A percentile compares a stretch with the other conserved stretches of the same genome.
Evolutionary conservation across 2,888 invertebrate species (phyloP).

Genomic region (Pyralis farinalis): DNA sequence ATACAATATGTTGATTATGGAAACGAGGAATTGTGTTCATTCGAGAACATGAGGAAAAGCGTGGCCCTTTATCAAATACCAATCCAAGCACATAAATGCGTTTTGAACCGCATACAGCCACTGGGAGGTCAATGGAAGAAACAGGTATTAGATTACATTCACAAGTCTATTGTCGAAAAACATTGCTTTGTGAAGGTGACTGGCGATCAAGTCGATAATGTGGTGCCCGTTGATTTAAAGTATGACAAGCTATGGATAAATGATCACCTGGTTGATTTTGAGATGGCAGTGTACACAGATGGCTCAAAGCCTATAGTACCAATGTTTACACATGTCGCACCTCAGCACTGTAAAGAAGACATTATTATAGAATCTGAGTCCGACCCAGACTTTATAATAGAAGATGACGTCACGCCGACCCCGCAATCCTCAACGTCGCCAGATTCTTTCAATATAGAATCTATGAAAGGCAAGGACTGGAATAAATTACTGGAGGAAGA

Average conservation of each 20-base stretch:
- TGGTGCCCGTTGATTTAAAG: slow-evolving; percentile 54
- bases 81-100: slow-evolving; percentile 83
- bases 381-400: slow-evolving; percentile 55
- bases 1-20: slow-evolving; percentile 92
- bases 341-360: slow-evolving; percentile 16
- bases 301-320: slow-evolving; percentile 46
- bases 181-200: slow-evolving; percentile 70
- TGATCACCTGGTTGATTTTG: slow-evolving; percentile 68
- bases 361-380: slow-evolving; percentile 35
- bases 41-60: slow-evolving; percentile 81
- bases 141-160: slow-evolving; percentile 82
- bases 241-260: slow-evolving; percentile 64
- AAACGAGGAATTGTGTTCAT: slow-evolving; percentile 84
- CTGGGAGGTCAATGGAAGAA: slow-evolving; percentile 62
- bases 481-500: slow-evolving; percentile 50
- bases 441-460: slow-evolving; percentile 34
- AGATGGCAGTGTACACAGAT: slow-evolving; percentile 58
- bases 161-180: slow-evolving; percentile 80
- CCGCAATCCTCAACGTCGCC: slow-evolving; percentile 24
- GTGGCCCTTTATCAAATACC: slow-evolving; percentile 84
- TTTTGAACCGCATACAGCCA: slow-evolving; percentile 65
- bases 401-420: slow-evolving; percentile 31
- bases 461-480: slow-evolving; percentile 47
- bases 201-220: slow-evolving; percentile 46
- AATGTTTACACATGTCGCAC: slow-evolving; percentile 30